Base-by-base conservation (phyloP, 1,140 invertebrate species). In the Bursaphelenchus mucronatus region DNA sequence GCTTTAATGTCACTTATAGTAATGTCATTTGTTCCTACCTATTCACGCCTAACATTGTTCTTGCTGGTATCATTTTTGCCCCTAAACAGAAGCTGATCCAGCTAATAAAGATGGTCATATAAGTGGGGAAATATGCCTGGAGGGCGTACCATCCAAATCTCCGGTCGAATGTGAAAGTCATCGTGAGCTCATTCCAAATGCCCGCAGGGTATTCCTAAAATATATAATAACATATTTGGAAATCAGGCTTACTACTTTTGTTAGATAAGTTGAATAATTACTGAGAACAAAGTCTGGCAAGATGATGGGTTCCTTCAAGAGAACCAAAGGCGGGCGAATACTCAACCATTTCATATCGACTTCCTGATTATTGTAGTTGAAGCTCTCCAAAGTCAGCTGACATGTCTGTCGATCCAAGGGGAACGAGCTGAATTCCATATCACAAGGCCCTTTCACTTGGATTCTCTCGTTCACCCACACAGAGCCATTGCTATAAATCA, bases 21-120 rank as follows among this genome's bases (percentile, higher is more conserved):
- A 3, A 21, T 61, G 9, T 47, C 10, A 54, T 15, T 49, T 49
- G 8, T 9, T 51, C 8, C 8, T 51, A 19, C 15, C 8, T 19
- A 51, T 51, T 49, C 17, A 49, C 13, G 8, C 7, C 17, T 8
- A 61, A 61, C 54, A 62, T 76, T 40, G 70, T 76, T 13, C 73
- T 51, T 11, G 74, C 74, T 0, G 74, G 74, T 17, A 76, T 76
- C 74, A 74, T 71, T 51, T 68, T 76, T 61, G 41, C 13, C 64
- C 54, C 15, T 67, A 63, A 43, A 74, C 57, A 59, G 61, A 76
- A 74, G 53, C 63, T 66, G n/a, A 76, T 76, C 74, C 74, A 76
- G 54, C 73, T 76, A 65, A 75, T 76, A 52, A 76, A 76, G 53
- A 76, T 76, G 19, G 74, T 76, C 11, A 76, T 64, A 61, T 76